Conservation (phyloP, 2,113 vertebrate genomes). For the Syngnathoides biaculeatus region DNA sequence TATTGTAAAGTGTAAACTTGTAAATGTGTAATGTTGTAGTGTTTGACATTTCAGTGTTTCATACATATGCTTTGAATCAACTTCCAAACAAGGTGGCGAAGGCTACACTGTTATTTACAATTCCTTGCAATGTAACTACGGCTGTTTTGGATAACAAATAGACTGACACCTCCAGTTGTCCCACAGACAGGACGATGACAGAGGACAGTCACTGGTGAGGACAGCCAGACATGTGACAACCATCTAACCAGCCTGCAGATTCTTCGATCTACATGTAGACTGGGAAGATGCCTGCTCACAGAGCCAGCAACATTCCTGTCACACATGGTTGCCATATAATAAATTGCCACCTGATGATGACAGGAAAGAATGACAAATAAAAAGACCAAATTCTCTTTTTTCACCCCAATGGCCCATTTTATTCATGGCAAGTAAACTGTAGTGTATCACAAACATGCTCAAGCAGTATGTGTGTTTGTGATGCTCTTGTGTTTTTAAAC, state of each 20-base stretch:
- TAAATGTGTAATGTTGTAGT: too few relatives aligned
- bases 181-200: not conserved
- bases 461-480: too few relatives aligned
- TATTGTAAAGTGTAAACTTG: too few relatives aligned
- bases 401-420: not conserved
- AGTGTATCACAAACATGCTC: too few relatives aligned
- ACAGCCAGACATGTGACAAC: slow-evolving; percentile 86
- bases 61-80: too few relatives aligned
- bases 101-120: slow-evolving; percentile 1
- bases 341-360: slow-evolving; percentile 4
- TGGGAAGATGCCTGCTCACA: slow-evolving; percentile 95
- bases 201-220: slow-evolving; percentile 40
- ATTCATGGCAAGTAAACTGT: not conserved
- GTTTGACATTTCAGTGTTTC: too few relatives aligned
- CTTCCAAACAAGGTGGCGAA: not conserved
- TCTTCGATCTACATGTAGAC: slow-evolving; percentile 92
- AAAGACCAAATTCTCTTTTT: not conserved
- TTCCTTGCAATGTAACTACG: too few relatives aligned
- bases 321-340: slow-evolving; percentile 6
- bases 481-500: too few relatives aligned
- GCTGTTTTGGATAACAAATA: not conserved
- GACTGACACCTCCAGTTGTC: too few relatives aligned
- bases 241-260: slow-evolving; percentile 99
- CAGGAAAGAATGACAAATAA: not conserved
- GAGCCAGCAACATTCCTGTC: slow-evolving; percentile 60